Evolutionary conservation across 2,113 vertebrate genomes (phyloP).

Genomic region (Thinocorus orbignyianus): DNA sequence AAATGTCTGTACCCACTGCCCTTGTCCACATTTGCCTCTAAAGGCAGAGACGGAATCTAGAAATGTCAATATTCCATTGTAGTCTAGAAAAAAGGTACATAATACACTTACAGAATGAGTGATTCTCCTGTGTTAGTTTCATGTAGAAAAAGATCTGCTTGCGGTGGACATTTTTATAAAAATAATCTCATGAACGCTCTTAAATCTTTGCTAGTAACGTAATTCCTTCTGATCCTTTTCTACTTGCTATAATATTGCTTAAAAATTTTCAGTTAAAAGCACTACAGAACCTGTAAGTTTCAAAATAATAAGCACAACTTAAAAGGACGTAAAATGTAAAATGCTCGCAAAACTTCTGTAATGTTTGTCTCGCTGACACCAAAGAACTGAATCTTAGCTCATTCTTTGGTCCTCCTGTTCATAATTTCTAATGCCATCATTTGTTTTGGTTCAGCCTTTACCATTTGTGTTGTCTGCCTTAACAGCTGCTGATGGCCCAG

Average conservation of each 20-base stretch:
- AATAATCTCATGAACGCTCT: background rate
- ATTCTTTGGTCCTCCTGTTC: background rate
- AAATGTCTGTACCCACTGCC: background rate
- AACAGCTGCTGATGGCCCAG: conserved; percentile 96
- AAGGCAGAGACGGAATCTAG: background rate
- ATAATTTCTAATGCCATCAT: background rate
- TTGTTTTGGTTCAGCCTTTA: background rate
- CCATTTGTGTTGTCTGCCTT: conserved; percentile 58
- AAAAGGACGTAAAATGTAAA: background rate
- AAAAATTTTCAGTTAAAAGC: background rate
- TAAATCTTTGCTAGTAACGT: background rate
- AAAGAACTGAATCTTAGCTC: background rate
- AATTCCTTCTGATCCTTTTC: background rate
- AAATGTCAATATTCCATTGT: background rate
- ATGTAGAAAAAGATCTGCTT: background rate
- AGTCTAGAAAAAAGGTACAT: background rate
- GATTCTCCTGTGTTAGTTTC: background rate
- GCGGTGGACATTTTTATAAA: background rate
- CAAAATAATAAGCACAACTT: background rate
- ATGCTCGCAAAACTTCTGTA: background rate
- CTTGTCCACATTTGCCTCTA: background rate
- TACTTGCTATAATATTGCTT: background rate
- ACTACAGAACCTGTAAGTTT: background rate
- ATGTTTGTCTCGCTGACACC: background rate
- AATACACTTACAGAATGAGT: background rate